These are phyloP conservation scores for Sandelia bainsii DNA, from an alignment of 2,797 vertebrate species.

Conservation along the genomic window DNA sequence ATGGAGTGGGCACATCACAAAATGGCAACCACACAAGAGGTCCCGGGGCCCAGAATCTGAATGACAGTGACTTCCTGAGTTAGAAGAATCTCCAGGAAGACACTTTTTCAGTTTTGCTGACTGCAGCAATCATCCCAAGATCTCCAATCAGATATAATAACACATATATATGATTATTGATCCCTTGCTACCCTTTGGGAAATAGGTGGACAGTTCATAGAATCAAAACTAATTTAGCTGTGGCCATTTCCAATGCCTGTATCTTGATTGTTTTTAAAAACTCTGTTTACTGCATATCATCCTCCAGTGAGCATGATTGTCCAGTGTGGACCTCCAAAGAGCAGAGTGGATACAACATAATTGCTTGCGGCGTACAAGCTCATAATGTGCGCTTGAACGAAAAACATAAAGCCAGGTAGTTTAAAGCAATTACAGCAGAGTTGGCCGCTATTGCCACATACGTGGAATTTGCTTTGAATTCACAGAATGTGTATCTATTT, in stretches of 20 bases:
- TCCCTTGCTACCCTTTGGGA: conserved; percentile 34
- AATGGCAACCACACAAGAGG: background rate
- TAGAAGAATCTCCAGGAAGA: conserved; percentile 16
- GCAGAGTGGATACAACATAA: conserved; percentile 34
- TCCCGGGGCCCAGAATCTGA: background rate
- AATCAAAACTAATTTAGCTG: conserved; percentile 43
- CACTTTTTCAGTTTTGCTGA: conserved; percentile 38
- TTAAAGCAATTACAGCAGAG: conserved; percentile 61
- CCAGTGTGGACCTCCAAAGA: conserved; percentile 26
- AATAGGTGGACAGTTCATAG: conserved; percentile 36
- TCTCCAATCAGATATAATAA: conserved; percentile 28
- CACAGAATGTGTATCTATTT: conserved; percentile 55
- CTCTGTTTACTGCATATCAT: conserved; percentile 12
- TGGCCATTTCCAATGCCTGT: conserved; percentile 29
- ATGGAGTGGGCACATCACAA: background rate
- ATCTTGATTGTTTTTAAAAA: conserved; percentile 41
- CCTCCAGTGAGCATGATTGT: conserved; percentile 42
- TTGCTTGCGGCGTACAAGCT: conserved; percentile 39
- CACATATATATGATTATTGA: conserved; percentile 62
- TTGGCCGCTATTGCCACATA: conserved; percentile 25
- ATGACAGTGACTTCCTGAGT: background rate
- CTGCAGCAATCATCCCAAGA: conserved; percentile 18
- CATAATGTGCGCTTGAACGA: conserved; percentile 60
- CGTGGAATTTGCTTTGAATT: conserved; percentile 42
- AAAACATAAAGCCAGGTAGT: conserved; percentile 20